These are phyloP conservation scores for Theristus sp. DNA, from an alignment of 2,888 invertebrate species.

Conservation along the genomic window DNA sequence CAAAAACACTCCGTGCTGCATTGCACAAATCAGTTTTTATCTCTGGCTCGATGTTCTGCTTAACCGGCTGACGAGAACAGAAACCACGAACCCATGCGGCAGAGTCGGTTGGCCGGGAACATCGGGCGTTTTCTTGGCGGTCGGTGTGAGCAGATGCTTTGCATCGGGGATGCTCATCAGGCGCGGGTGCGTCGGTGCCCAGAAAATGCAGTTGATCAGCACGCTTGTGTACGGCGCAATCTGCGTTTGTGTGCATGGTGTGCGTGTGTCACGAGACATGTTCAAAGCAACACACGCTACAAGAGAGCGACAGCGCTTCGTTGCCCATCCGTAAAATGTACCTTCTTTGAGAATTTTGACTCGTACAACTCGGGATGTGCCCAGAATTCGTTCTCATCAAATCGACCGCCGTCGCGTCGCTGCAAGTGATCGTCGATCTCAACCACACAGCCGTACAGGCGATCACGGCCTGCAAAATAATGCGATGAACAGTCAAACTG, in stretches of 20 bases:
- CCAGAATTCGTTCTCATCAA: conserved; percentile 72
- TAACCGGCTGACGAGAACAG: neutral
- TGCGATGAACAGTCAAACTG: too few species aligned
- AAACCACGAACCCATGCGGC: conserved; percentile 28
- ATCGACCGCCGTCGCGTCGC: conserved; percentile 69
- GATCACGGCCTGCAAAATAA: conserved; percentile 55
- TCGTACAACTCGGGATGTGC: conserved; percentile 79
- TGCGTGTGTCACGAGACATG: too few species aligned
- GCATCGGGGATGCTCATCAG: conserved; percentile 92
- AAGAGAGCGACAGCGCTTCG: neutral
- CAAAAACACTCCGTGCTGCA: too few species aligned
- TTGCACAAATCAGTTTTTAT: too few species aligned
- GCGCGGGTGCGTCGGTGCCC: conserved; percentile 91
- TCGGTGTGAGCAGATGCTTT: conserved; percentile 54
- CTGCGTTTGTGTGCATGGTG: too few species aligned
- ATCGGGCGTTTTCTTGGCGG: conserved; percentile 11
- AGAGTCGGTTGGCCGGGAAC: conserved; percentile 12
- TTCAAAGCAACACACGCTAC: neutral
- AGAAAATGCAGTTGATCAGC: conserved; percentile 92
- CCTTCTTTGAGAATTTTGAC: conserved; percentile 81
- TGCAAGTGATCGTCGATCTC: conserved; percentile 79
- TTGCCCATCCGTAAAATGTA: too few species aligned
- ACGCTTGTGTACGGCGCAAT: conserved; percentile 94
- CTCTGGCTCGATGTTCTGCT: too few species aligned
- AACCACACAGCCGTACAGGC: conserved; percentile 88